Evolutionary conservation across 2,888 invertebrate genomes (phyloP).

Genomic region (Cataglyphis albicans): DNA sequence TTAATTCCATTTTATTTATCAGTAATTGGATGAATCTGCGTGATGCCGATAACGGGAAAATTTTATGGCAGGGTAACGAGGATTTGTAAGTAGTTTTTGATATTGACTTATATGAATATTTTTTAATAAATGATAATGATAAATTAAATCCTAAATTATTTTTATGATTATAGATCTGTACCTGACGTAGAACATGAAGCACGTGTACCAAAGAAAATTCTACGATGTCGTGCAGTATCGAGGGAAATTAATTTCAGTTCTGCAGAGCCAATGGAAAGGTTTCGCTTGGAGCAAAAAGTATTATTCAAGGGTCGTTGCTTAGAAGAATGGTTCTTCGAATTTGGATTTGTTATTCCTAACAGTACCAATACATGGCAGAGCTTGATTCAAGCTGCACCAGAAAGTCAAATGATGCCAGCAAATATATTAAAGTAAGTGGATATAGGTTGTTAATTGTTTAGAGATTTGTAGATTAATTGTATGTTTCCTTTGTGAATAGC

Average conservation of each 20-base stretch:
- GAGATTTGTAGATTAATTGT: slow-evolving; percentile 28
- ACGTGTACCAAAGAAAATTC: slow-evolving; percentile 97
- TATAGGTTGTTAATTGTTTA: neutral
- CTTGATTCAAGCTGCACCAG: slow-evolving; percentile 99
- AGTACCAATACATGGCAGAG: slow-evolving; percentile 99
- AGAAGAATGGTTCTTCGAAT: slow-evolving; percentile 99
- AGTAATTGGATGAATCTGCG: slow-evolving; percentile 99
- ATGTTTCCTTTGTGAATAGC: slow-evolving; percentile 87
- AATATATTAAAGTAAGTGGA: slow-evolving; percentile 94
- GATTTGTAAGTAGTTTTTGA: slow-evolving; percentile 90
- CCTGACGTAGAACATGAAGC: slow-evolving; percentile 97
- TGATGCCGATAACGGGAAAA: slow-evolving; percentile 97
- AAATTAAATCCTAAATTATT: neutral
- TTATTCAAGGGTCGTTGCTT: slow-evolving; percentile 95
- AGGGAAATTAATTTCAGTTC: slow-evolving; percentile 97
- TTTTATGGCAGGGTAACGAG: slow-evolving; percentile 98
- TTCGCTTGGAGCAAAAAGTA: slow-evolving; percentile 95
- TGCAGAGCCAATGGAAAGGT: slow-evolving; percentile 97
- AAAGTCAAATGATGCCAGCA: slow-evolving; percentile 99
- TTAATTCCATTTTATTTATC: slow-evolving; percentile 77
- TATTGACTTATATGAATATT: neutral
- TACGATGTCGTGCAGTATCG: slow-evolving; percentile 96
- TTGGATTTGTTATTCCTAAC: slow-evolving; percentile 99
- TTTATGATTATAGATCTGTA: slow-evolving; percentile 87
- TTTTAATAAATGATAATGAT: neutral